Evolutionary conservation across 2,888 invertebrate species (phyloP).

Genomic region (Andrena trimmerana): DNA sequence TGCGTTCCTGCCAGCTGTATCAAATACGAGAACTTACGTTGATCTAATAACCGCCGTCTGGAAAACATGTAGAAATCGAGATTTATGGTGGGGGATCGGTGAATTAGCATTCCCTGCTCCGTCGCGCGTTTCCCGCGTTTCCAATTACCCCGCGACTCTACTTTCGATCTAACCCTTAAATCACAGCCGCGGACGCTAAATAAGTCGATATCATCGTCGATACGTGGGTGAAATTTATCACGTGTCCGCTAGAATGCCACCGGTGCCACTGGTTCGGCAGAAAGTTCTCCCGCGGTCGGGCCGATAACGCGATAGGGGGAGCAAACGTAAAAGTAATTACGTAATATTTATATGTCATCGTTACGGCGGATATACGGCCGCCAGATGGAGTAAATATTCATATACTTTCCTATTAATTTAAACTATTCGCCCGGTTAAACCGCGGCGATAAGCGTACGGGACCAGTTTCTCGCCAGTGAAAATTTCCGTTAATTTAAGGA

Average conservation of each 20-base stretch:
- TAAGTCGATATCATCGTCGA: conserved; percentile 57
- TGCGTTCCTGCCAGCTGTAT: background rate
- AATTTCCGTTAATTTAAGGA: conserved; percentile 37
- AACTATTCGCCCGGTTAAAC: conserved; percentile 3
- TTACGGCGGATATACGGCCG: background rate
- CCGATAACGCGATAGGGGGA: conserved; percentile 48
- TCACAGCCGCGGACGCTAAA: conserved; percentile 40
- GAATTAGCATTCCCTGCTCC: conserved; percentile 37
- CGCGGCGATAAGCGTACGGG: conserved; percentile 7
- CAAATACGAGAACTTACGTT: conserved; percentile 24
- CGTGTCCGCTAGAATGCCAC: conserved; percentile 35
- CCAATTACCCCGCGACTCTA: conserved; percentile 40
- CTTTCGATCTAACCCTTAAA: conserved; percentile 33
- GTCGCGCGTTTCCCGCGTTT: conserved; percentile 2
- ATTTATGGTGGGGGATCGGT: conserved; percentile 25
- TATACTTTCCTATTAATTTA: conserved; percentile 38
- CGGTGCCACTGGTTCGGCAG: conserved; percentile 41
- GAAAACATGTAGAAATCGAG: background rate
- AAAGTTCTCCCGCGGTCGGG: conserved; percentile 34
- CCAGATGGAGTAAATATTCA: conserved; percentile 36
- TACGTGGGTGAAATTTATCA: conserved; percentile 68
- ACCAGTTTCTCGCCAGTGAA: conserved; percentile 46
- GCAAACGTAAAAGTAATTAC: conserved; percentile 61
- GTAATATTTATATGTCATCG: conserved; percentile 59
- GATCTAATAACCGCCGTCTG: conserved; percentile 26